phyloP scores from a whole-genome alignment of 2,797 vertebrate species.

The Toxotes lorentzi region DNA sequence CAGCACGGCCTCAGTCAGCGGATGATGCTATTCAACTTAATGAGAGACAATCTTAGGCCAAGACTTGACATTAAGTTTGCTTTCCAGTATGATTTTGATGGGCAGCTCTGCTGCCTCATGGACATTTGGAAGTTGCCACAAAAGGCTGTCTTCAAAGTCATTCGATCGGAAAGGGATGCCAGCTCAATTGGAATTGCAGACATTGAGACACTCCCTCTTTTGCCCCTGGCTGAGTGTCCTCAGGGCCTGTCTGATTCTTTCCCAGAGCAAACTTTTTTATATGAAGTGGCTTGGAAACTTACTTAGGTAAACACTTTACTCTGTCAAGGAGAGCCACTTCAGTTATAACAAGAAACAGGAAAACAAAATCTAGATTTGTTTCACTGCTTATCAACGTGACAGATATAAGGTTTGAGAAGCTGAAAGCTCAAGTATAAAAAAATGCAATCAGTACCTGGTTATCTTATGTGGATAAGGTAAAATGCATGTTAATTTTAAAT shows the following conservation, averaged over 20 bases:
- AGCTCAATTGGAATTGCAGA: constrained; percentile 45
- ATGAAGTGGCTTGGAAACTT: constrained; percentile 20
- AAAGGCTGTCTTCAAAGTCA: constrained; percentile 42
- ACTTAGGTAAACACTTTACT: background rate
- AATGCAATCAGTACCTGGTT: background rate
- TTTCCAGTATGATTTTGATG: constrained; percentile 39
- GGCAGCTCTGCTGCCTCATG: constrained; percentile 47
- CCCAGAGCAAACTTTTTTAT: constrained; percentile 1
- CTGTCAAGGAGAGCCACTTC: background rate
- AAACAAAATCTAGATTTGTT: background rate
- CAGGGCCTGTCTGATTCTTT: constrained; percentile 31
- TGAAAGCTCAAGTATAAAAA: background rate
- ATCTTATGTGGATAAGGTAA: background rate
- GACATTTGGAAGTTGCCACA: constrained; percentile 36
- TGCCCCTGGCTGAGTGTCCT: constrained; percentile 46
- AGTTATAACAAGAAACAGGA: constrained; percentile 1
- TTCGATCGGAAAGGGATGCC: constrained; percentile 50
- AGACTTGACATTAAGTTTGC: constrained; percentile 47
- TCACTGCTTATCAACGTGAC: background rate
- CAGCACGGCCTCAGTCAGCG: constrained; percentile 4
- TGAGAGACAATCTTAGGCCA: constrained; percentile 46
- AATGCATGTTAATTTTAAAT: background rate
- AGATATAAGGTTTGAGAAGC: background rate
- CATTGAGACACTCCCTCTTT: constrained; percentile 47
- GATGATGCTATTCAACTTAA: constrained; percentile 44